These are phyloP conservation scores for Frieseomelitta varia DNA, from an alignment of 1,140 invertebrate genomes.

Conservation along the genomic window DNA sequence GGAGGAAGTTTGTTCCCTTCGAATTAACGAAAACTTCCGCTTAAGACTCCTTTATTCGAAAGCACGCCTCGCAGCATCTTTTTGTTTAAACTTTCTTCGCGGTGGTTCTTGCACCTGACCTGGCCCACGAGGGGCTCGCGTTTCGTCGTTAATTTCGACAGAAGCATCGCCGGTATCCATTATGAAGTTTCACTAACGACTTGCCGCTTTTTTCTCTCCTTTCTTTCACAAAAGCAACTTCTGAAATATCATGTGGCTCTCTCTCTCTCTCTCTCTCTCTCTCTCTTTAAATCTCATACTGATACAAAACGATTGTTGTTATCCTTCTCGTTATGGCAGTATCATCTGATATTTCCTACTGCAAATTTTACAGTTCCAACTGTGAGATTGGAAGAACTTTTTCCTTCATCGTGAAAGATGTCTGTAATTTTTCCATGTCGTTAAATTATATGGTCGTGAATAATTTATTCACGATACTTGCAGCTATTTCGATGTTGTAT, in stretches of 20 bases:
- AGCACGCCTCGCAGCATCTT: not conserved
- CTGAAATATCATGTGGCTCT: not conserved
- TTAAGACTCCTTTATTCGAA: constrained; percentile 1
- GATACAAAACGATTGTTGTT: not conserved
- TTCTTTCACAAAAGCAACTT: not conserved
- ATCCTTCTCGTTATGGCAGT: constrained; percentile 17
- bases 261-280: not conserved
- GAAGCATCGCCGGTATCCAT: constrained; percentile 4
- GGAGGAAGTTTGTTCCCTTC: not conserved
- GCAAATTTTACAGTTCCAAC: not conserved
- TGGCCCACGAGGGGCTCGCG: not conserved
- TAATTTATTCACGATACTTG: no score
- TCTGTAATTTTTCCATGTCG: no score
- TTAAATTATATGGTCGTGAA: no score
- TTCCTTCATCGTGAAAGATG: no score
- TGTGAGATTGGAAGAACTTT: not conserved
- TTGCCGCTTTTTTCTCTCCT: not conserved
- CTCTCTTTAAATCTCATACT: not conserved
- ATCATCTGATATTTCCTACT: not conserved
- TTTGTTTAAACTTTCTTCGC: constrained; percentile 37
- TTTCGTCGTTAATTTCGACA: constrained; percentile 36
- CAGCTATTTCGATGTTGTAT: no score
- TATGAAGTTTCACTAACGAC: constrained; percentile 37
- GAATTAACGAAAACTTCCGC: constrained; percentile 32
- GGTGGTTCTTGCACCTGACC: constrained; percentile 32